Conservation (phyloP, 2,888 invertebrate genomes). For the Steinernema hermaphroditum region DNA sequence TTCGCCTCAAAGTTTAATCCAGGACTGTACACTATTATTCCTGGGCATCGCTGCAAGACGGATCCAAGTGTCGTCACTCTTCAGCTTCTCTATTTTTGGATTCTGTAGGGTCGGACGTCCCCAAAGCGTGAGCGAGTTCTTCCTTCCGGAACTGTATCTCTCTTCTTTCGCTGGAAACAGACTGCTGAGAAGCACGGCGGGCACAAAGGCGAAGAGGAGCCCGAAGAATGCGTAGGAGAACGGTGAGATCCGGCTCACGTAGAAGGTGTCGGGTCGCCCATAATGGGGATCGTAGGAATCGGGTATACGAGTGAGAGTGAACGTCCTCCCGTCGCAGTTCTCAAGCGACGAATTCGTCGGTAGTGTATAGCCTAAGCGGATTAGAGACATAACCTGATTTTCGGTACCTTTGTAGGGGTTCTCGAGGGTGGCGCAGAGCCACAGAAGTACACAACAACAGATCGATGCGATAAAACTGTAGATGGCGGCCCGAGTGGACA, state of each 20-base stretch:
- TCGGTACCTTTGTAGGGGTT: conserved; percentile 25
- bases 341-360: neutral
- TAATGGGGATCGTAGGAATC: conserved; percentile 18
- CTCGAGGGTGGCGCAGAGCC: neutral
- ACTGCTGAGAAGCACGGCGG: neutral
- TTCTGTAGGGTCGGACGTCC: neutral
- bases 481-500: neutral
- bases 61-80: neutral
- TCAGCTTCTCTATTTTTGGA: neutral
- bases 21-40: too few species aligned
- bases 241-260: conserved; percentile 10
- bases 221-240: neutral
- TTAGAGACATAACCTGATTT: neutral
- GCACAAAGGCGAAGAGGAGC: neutral
- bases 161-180: conserved; percentile 4
- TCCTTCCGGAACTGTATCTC: conserved; percentile 8
- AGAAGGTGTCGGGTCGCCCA: conserved; percentile 17
- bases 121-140: neutral
- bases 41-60: neutral
- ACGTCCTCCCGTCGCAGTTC: neutral
- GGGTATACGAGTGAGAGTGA: neutral
- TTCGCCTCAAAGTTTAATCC: too few species aligned
- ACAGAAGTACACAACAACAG: neutral
- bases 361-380: neutral
- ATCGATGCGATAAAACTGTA: neutral